Percentiles rank a stretch among this genome's conserved stretches.
Conservation (phyloP, 2,888 invertebrate species). For the Conomelus anceps region DNA sequence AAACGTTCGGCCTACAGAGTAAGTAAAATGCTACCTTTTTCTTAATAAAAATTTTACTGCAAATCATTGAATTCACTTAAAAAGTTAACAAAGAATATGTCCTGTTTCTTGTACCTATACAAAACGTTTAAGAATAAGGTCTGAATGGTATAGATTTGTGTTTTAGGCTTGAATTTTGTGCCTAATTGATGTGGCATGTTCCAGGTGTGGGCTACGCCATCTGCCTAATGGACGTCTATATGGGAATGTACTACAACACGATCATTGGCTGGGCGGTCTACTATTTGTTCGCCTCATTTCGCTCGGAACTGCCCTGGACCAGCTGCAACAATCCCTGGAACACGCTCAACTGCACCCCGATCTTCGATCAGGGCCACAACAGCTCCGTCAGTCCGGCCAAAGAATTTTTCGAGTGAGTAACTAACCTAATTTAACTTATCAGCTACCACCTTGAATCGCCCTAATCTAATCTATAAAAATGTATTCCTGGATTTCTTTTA, state of each 20-base stretch:
- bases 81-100: no score
- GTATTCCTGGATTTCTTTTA: no score
- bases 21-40: no score
- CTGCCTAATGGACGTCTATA: constrained; percentile 90
- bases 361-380: constrained; percentile 48
- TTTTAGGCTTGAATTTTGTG: no score
- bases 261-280: constrained; percentile 95
- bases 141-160: no score
- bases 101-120: no score
- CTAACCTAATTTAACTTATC: not conserved
- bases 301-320: constrained; percentile 77
- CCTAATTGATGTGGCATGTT: constrained; percentile 28
- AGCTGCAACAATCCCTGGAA: constrained; percentile 83
- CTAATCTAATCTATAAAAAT: no score
- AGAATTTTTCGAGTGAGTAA: constrained; percentile 79
- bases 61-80: no score
- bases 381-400: constrained; percentile 70
- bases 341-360: constrained; percentile 64
- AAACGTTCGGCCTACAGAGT: no score
- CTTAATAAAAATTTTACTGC: no score
- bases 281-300: constrained; percentile 78
- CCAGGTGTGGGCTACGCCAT: constrained; percentile 93
- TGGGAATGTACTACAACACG: constrained; percentile 96
- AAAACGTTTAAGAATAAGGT: no score
- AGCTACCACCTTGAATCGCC: no score